Percentiles rank a stretch among this genome's conserved stretches.
These are phyloP conservation scores for Epizoanthus fatuus DNA, from an alignment of 92 coral and sea anemone species.

Conservation along the genomic window DNA sequence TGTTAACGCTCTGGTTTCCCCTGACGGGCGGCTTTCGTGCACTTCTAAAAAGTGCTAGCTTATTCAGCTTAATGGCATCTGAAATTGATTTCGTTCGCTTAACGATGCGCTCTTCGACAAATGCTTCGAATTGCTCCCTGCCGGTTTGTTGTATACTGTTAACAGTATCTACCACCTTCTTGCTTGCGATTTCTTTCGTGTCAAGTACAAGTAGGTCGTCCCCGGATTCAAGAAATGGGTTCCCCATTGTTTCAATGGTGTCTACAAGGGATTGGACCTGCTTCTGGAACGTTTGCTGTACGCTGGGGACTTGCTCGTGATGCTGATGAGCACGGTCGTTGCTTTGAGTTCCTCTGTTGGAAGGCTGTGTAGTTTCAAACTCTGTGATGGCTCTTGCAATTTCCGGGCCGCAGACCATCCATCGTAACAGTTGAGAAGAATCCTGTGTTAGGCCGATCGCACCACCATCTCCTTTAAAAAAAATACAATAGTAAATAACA, in stretches of 20 bases:
- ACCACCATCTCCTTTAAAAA: slow-evolving; percentile 45
- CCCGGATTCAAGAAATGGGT: slow-evolving; percentile 42
- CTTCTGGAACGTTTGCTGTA: slow-evolving; percentile 40
- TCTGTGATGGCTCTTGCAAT: slow-evolving; percentile 36
- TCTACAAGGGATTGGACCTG: slow-evolving; percentile 30
- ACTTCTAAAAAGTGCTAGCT: slow-evolving; percentile 36
- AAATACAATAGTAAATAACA: not conserved
- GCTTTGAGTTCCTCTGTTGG: not conserved
- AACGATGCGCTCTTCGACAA: slow-evolving; percentile 45
- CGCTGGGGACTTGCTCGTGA: slow-evolving; percentile 12
- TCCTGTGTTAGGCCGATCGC: slow-evolving; percentile 43
- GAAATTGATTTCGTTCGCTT: slow-evolving; percentile 24
- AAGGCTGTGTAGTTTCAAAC: slow-evolving; percentile 31
- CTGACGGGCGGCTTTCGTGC: slow-evolving; percentile 15
- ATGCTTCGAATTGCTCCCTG: slow-evolving; percentile 32
- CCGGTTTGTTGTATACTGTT: slow-evolving; percentile 26
- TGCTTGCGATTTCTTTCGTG: slow-evolving; percentile 36
- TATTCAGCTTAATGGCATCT: slow-evolving; percentile 40
- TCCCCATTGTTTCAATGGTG: slow-evolving; percentile 34
- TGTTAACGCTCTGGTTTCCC: slow-evolving; percentile 14
- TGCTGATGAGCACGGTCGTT: slow-evolving; percentile 32
- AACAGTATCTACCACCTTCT: slow-evolving; percentile 20
- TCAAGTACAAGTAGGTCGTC: slow-evolving; percentile 44
- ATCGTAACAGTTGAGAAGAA: slow-evolving; percentile 43
- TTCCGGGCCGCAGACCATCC: slow-evolving; percentile 63